A percentile compares a stretch with the other conserved stretches of the same genome.
phyloP scores from a whole-genome alignment of 30 jellyfish, hydroid and myxozoan genomes.

The Aurelia coerulea region DNA sequence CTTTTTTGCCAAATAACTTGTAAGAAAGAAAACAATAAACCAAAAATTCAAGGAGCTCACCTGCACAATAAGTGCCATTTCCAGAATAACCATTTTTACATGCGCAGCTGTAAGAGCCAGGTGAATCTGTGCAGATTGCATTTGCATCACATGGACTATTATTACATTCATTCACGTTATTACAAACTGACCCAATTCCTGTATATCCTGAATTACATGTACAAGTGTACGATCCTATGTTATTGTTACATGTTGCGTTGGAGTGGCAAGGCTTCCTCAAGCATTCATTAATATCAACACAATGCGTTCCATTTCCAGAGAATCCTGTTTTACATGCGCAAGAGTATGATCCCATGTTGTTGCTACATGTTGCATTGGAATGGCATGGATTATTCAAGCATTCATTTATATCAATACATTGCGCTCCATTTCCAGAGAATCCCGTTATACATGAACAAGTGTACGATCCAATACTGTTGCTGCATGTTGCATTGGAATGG shows the following conservation, averaged over 20 bases:
- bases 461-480: not conserved
- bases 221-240: conserved; percentile 33
- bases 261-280: not conserved
- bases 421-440: conserved; percentile 50
- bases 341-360: not conserved
- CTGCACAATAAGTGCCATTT: conserved; percentile 43
- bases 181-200: conserved; percentile 25
- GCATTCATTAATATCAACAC: not conserved
- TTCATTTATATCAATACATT: conserved; percentile 41
- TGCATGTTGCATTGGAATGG: conserved; percentile 15
- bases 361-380: not conserved
- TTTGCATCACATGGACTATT: not conserved
- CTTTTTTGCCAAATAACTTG: no score
- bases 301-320: conserved; percentile 19
- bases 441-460: conserved; percentile 31
- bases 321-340: conserved; percentile 25
- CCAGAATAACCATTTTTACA: conserved; percentile 34
- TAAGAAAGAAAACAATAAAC: no score
- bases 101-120: not conserved
- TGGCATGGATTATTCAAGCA: conserved; percentile 32
- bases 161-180: not conserved
- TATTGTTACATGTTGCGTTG: not conserved
- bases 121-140: not conserved
- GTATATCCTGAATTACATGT: conserved; percentile 29
- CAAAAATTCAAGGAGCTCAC: not conserved